phyloP scores from a whole-genome alignment of 2,888 invertebrate species.

The Digitonthophagus gazella region DNA sequence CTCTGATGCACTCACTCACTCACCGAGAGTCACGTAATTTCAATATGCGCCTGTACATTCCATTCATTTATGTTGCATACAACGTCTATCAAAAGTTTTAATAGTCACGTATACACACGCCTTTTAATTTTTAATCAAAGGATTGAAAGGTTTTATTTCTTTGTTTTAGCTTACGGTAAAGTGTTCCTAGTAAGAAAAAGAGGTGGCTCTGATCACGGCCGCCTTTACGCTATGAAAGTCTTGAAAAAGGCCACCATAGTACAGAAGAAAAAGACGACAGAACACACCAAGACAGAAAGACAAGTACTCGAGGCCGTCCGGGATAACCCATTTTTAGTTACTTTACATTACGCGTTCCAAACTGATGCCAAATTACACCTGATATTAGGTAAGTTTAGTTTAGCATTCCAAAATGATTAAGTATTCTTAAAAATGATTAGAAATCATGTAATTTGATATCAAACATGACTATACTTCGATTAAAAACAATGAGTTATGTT shows the following conservation, averaged over 20 bases:
- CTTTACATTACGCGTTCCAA: conserved; percentile 97
- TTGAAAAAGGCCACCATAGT: conserved; percentile 93
- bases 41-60: background rate
- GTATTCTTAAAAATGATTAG: no score
- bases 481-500: no score
- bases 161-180: conserved; percentile 85
- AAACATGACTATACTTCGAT: no score
- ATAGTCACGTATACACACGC: no score
- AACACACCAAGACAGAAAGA: conserved; percentile 95
- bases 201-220: conserved; percentile 80
- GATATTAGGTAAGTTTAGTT: conserved; percentile 74
- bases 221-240: conserved; percentile 97
- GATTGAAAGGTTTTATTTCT: background rate
- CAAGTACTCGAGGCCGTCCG: conserved; percentile 95
- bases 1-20: background rate
- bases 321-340: conserved; percentile 93
- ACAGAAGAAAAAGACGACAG: conserved; percentile 92
- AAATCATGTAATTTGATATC: no score
- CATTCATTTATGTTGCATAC: background rate
- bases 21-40: background rate
- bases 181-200: conserved; percentile 93
- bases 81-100: no score
- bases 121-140: no score
- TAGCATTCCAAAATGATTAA: no score
- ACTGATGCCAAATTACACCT: conserved; percentile 95